Conservation (phyloP, 2,888 invertebrate species). For the Tinea pellionella region DNA sequence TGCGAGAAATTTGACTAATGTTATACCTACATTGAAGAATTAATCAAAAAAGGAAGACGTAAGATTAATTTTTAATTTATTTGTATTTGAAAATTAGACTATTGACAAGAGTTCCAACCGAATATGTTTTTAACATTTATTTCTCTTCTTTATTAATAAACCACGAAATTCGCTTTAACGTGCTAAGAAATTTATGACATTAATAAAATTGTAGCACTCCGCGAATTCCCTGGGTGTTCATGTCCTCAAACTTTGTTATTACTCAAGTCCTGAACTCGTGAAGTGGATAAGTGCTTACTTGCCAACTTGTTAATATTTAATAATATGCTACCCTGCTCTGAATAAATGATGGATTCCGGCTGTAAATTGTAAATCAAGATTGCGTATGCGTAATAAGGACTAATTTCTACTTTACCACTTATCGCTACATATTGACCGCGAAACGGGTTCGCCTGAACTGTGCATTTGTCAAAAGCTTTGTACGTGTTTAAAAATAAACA, state of each 20-base stretch:
- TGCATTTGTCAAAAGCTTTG: neutral
- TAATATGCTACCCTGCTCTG: slow-evolving; percentile 17
- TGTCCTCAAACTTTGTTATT: slow-evolving; percentile 26
- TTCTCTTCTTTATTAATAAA: neutral
- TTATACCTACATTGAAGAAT: neutral
- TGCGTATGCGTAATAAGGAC: slow-evolving; percentile 4
- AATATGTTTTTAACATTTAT: neutral
- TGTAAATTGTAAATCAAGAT: slow-evolving; percentile 9
- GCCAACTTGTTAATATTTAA: slow-evolving; percentile 24
- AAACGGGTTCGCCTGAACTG: neutral
- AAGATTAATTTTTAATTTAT: neutral
- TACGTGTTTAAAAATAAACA: neutral
- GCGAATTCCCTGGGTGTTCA: slow-evolving; percentile 15
- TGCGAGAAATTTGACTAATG: neutral
- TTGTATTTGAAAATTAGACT: neutral
- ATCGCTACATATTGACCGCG: neutral
- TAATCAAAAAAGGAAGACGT: neutral
- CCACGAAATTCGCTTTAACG: neutral
- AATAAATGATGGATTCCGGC: slow-evolving; percentile 25
- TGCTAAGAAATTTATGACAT: slow-evolving; percentile 1
- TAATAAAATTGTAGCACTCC: slow-evolving; percentile 7
- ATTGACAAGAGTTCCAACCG: neutral
- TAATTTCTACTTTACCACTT: neutral
- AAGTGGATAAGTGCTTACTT: slow-evolving; percentile 30
- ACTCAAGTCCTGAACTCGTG: slow-evolving; percentile 18